These are phyloP conservation scores for Lydus trimaculatus DNA, from an alignment of 2,888 invertebrate genomes.

Conservation along the genomic window DNA sequence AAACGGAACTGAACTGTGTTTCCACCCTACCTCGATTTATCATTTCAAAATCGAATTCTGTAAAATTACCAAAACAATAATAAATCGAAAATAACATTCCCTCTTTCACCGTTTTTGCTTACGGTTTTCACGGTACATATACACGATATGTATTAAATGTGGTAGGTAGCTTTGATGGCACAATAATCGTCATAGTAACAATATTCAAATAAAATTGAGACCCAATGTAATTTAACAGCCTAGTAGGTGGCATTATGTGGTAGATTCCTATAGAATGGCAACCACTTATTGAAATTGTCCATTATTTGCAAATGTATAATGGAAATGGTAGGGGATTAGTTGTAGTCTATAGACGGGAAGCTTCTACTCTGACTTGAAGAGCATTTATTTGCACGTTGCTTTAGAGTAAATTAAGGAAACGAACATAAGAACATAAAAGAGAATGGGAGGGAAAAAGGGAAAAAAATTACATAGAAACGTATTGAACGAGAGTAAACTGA, in stretches of 20 bases:
- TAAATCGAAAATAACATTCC: not conserved
- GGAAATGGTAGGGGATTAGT: not conserved
- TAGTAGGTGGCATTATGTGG: not conserved
- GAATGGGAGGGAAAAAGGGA: not conserved
- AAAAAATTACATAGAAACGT: constrained; percentile 16
- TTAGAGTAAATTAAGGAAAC: constrained; percentile 32
- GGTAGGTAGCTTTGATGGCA: not conserved
- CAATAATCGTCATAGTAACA: not conserved
- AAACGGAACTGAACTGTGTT: constrained; percentile 1
- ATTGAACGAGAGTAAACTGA: constrained; percentile 29
- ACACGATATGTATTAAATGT: too few relatives aligned
- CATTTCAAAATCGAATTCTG: not conserved
- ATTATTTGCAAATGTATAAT: not conserved
- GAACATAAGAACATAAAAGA: constrained; percentile 23
- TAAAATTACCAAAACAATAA: not conserved
- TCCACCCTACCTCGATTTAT: not conserved
- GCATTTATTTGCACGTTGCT: constrained; percentile 31
- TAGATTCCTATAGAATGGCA: not conserved
- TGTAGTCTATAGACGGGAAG: not conserved
- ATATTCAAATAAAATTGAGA: not conserved
- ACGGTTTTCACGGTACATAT: not conserved
- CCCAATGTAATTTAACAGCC: not conserved
- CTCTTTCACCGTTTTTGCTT: not conserved
- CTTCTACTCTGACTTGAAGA: constrained; percentile 16
- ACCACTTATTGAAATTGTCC: not conserved